phyloP scores from a whole-genome alignment of 1,140 invertebrate genomes.

The Proctacanthus coquilletti region DNA sequence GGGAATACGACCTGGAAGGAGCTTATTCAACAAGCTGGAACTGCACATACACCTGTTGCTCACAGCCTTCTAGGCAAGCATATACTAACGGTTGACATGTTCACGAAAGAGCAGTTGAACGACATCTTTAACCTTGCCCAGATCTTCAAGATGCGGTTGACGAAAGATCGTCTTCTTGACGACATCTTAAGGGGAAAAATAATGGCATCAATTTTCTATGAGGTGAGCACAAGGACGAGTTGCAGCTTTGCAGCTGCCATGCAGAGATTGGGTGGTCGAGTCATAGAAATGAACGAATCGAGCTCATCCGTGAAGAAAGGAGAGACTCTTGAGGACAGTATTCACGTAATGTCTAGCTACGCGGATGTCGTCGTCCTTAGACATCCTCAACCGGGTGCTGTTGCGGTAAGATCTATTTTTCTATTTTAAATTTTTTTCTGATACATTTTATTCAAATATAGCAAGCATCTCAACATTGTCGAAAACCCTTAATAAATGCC shows the following conservation, averaged over 20 bases:
- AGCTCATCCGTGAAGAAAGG: conserved; percentile 94
- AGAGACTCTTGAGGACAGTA: conserved; percentile 84
- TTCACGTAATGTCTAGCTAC: conserved; percentile 72
- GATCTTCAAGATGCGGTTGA: conserved; percentile 62
- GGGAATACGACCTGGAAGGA: conserved; percentile 31
- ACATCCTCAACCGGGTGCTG: conserved; percentile 87
- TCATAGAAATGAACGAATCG: conserved; percentile 75
- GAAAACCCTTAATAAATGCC: conserved; percentile 90
- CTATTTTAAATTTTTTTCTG: neutral
- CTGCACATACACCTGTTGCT: conserved; percentile 13
- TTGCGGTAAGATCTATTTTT: conserved; percentile 44
- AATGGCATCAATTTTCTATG: conserved; percentile 94
- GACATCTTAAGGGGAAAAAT: conserved; percentile 86
- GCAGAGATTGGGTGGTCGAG: conserved; percentile 82
- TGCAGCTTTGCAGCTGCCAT: conserved; percentile 94
- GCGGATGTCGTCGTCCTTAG: conserved; percentile 85
- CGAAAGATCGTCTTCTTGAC: conserved; percentile 69
- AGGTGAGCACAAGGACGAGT: conserved; percentile 89
- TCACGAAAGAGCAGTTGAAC: conserved; percentile 81
- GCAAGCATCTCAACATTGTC: conserved; percentile 62
- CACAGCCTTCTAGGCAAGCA: conserved; percentile 59
- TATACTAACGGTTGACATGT: conserved; percentile 70
- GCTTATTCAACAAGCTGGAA: conserved; percentile 26
- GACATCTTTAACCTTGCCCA: conserved; percentile 91
- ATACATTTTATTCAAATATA: conserved; percentile 21